phyloP scores from a whole-genome alignment of 2,797 vertebrate genomes.

The Babyrousa celebensis region DNA sequence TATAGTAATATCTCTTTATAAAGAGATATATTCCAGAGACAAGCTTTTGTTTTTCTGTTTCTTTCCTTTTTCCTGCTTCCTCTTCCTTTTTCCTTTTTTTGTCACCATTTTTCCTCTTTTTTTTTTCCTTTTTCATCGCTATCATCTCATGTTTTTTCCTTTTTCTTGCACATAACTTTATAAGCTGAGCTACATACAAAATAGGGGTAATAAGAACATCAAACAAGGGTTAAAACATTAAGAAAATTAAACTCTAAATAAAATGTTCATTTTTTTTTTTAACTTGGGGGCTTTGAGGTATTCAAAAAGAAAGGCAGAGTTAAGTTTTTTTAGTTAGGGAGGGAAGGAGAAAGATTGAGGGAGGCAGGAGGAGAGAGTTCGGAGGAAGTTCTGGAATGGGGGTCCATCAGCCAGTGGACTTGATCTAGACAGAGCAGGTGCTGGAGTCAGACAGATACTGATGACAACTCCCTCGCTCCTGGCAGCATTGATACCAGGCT shows the following conservation, averaged over 20 bases:
- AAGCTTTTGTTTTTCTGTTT: conserved; percentile 3
- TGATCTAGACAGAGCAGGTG: not conserved
- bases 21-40: conserved; percentile 36
- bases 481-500: not conserved
- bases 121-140: not conserved
- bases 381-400: not conserved
- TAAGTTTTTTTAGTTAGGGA: conserved; percentile 38
- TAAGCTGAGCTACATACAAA: conserved; percentile 42
- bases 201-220: not conserved
- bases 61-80: not conserved
- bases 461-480: not conserved
- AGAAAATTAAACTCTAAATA: conserved; percentile 45
- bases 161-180: not conserved
- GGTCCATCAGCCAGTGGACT: not conserved
- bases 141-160: not conserved
- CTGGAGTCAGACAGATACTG: not conserved
- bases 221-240: conserved; percentile 43
- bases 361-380: not conserved
- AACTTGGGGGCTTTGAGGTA: not conserved
- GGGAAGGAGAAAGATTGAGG: not conserved
- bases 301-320: not conserved
- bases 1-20: conserved; percentile 30
- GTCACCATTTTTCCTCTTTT: not conserved
- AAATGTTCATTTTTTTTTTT: conserved; percentile 8
- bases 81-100: not conserved